phyloP scores from a whole-genome alignment of 2,113 vertebrate species.

The Lophius piscatorius region DNA sequence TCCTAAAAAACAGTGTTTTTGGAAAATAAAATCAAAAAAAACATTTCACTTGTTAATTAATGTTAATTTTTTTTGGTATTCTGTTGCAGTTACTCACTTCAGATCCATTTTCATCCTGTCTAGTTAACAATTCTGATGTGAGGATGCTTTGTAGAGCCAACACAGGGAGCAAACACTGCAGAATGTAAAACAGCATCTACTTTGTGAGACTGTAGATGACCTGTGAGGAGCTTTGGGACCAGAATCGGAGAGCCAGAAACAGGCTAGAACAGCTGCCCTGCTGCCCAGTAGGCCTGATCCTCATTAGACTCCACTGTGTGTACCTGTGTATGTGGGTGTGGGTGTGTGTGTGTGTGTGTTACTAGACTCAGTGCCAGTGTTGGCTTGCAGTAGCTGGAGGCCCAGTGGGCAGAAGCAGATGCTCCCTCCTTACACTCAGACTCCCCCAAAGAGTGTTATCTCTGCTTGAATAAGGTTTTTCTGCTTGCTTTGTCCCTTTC shows the following conservation, averaged over 20 bases:
- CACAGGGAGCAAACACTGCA: slow-evolving; percentile 17
- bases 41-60: too few species aligned
- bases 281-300: slow-evolving; percentile 64
- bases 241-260: slow-evolving; percentile 54
- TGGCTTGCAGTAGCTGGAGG: slow-evolving; percentile 59
- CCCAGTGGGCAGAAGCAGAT: slow-evolving; percentile 71
- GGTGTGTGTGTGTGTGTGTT: slow-evolving; percentile 13
- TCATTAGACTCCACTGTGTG: slow-evolving; percentile 72
- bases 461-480: slow-evolving; percentile 31
- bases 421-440: slow-evolving; percentile 66
- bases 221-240: slow-evolving; percentile 54
- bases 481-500: slow-evolving; percentile 18
- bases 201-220: slow-evolving; percentile 60
- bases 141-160: not conserved
- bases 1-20: too few species aligned
- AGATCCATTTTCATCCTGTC: not conserved
- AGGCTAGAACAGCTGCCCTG: slow-evolving; percentile 49
- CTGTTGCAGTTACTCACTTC: not conserved
- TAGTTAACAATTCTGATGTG: not conserved
- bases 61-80: not conserved
- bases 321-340: slow-evolving; percentile 13
- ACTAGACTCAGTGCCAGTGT: slow-evolving; percentile 51
- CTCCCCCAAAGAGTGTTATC: slow-evolving; percentile 46
- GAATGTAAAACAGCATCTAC: slow-evolving; percentile 33
- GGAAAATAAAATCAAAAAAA: too few species aligned